Conservation (phyloP, 2,113 vertebrate species). For the Acinonyx jubatus region DNA sequence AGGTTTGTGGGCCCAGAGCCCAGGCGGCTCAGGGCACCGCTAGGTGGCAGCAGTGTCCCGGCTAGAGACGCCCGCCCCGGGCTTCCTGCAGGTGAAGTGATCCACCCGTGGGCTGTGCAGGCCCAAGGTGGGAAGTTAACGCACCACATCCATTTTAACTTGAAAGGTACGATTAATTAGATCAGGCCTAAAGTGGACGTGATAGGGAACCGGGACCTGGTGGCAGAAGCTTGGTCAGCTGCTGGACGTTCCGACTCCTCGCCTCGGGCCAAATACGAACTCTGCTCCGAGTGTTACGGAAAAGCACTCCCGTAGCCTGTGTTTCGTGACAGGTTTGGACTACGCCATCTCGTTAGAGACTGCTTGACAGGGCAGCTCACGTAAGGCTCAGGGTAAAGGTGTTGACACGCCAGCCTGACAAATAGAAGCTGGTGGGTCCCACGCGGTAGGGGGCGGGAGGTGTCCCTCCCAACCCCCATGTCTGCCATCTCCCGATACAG, state of each 20-base stretch:
- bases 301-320: rapidly evolving
- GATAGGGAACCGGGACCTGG: background rate
- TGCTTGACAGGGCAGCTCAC: rapidly evolving
- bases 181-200: background rate
- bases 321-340: rapidly evolving
- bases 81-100: background rate
- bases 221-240: rapidly evolving
- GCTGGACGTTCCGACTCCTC: rapidly evolving
- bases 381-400: rapidly evolving
- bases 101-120: background rate
- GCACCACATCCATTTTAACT: background rate
- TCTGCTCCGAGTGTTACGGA: rapidly evolving
- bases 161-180: background rate
- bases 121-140: background rate
- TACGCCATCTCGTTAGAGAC: rapidly evolving
- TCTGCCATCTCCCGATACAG: rapidly evolving
- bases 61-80: rapidly evolving
- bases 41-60: conserved; percentile 41
- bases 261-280: rapidly evolving
- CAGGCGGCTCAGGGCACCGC: background rate
- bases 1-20: background rate
- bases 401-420: rapidly evolving
- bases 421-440: background rate
- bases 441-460: rapidly evolving
- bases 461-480: rapidly evolving